These are phyloP conservation scores for Ovis aries DNA, from an alignment of 2,113 vertebrate genomes.

Conservation along the genomic window ARS-UI_Ramb_v3.0 NC_056054.1:97582001-97582500, in stretches of 20 bases:
- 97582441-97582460: not conserved
- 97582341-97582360: not conserved
- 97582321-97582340: not conserved
- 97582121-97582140: not conserved
- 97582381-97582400: not conserved
- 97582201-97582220: not conserved
- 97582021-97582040: not conserved
- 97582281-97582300: not conserved
- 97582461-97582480: not conserved
- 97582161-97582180: not conserved
- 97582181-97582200: not conserved
- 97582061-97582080: not conserved
- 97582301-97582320: not conserved
- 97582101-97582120: not conserved
- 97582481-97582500: not conserved
- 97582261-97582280: not conserved
- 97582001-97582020: not conserved
- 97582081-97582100: not conserved
- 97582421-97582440: not conserved
- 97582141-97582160: not conserved
- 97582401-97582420: not conserved
- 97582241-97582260: not conserved
- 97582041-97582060: not conserved
- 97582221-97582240: not conserved
- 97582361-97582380: not conserved